Percentiles rank a stretch among this genome's conserved stretches.
These are phyloP conservation scores for Tringa solitaria DNA, from an alignment of 2,113 vertebrate genomes.

Conservation along the genomic window DNA sequence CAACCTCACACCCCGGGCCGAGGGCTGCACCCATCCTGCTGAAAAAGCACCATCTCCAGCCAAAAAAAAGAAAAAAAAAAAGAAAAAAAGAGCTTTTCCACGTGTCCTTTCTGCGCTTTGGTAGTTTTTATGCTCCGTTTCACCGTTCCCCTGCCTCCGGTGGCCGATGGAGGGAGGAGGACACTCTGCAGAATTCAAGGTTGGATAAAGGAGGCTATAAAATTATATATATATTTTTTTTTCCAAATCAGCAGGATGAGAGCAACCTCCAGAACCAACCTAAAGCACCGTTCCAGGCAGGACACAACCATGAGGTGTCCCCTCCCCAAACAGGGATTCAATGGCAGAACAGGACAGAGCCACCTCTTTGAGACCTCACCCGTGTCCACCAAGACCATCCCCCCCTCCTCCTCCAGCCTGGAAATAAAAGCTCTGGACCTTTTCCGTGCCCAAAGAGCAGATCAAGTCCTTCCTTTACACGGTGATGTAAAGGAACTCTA, in stretches of 20 bases:
- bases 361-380: neutral
- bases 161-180: neutral
- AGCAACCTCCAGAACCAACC: neutral
- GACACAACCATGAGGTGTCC: fast-evolving
- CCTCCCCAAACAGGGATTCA: neutral
- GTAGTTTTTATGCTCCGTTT: neutral
- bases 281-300: neutral
- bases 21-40: neutral
- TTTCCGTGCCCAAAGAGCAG: neutral
- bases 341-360: neutral
- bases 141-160: neutral
- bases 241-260: neutral
- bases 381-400: fast-evolving
- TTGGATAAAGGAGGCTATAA: neutral
- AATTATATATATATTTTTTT: neutral
- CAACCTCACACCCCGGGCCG: neutral
- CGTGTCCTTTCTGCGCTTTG: neutral
- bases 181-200: neutral
- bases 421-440: neutral
- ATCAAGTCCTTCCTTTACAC: neutral
- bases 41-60: neutral
- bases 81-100: neutral
- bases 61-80: too few species aligned
- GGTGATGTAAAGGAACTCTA: neutral
- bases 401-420: neutral